Conservation (phyloP, 2,797 vertebrate species). For the Pangasius macronema region DNA sequence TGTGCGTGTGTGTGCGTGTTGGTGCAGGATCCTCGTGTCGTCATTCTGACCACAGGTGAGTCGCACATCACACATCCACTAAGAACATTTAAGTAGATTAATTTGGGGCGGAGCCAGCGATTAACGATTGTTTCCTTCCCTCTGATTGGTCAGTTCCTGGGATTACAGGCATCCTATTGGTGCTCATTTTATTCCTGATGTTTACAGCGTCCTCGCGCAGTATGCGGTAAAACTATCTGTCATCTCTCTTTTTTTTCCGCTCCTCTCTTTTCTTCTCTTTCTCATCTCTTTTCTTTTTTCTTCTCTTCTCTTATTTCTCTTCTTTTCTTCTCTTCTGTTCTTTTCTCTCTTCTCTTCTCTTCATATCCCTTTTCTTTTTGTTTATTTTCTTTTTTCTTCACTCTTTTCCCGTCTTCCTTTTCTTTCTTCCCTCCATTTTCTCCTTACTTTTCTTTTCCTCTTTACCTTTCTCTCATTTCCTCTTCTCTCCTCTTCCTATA, state of each 20-base stretch:
- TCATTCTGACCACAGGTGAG: conserved; percentile 83
- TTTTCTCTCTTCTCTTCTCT: neutral
- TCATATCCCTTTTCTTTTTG: neutral
- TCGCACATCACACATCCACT: neutral
- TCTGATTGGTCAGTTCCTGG: conserved; percentile 82
- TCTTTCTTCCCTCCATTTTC: neutral
- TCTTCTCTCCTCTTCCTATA: neutral
- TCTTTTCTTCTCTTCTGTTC: neutral
- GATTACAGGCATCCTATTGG: conserved; percentile 90
- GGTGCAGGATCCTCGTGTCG: conserved; percentile 78
- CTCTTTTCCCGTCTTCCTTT: neutral
- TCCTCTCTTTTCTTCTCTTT: neutral
- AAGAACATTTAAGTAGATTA: neutral
- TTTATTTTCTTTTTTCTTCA: neutral
- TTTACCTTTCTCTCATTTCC: neutral
- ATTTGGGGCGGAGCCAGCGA: neutral
- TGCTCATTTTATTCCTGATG: conserved; percentile 94
- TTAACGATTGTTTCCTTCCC: neutral
- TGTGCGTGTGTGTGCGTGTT: conserved; percentile 13
- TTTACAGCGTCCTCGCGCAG: conserved; percentile 89
- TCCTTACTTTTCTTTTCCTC: neutral
- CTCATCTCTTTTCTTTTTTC: neutral
- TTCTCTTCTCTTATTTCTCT: neutral
- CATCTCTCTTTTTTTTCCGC: neutral
- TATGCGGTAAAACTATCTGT: conserved; percentile 78